These are phyloP conservation scores for Chromobotia macracanthus DNA, from an alignment of 2,797 vertebrate species.

Conservation along the genomic window DNA sequence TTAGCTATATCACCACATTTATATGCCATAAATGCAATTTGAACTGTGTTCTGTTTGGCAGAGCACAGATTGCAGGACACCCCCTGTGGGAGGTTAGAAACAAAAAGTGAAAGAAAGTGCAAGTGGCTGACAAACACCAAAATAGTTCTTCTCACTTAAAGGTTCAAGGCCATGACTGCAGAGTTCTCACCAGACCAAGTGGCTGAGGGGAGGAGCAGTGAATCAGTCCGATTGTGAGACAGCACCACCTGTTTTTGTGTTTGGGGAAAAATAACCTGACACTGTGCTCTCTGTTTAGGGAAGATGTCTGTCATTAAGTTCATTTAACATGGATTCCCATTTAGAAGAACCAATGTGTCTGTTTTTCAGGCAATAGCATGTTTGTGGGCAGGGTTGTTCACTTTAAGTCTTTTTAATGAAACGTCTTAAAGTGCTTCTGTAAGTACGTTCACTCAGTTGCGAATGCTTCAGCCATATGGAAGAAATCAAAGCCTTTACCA, in stretches of 20 bases:
- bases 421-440: conserved; percentile 19
- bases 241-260: conserved; percentile 41
- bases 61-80: not conserved
- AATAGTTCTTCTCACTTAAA: conserved; percentile 1
- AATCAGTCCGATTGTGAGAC: not conserved
- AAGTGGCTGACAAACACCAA: conserved; percentile 6
- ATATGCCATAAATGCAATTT: too few species aligned
- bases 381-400: not conserved
- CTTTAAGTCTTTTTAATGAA: conserved; percentile 38
- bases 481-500: conserved; percentile 43
- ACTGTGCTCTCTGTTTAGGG: not conserved
- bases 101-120: conserved; percentile 32
- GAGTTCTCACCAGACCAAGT: not conserved
- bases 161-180: conserved; percentile 26
- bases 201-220: not conserved
- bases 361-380: not conserved
- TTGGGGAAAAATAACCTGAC: conserved; percentile 11
- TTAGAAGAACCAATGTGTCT: conserved; percentile 20
- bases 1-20: too few species aligned
- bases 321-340: not conserved
- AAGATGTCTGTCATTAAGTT: not conserved
- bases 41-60: not conserved
- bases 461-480: conserved; percentile 52
- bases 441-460: conserved; percentile 33
- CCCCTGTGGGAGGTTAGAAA: not conserved